Conservation (phyloP, 2,797 vertebrate species). For the Myotis myotis region DNA sequence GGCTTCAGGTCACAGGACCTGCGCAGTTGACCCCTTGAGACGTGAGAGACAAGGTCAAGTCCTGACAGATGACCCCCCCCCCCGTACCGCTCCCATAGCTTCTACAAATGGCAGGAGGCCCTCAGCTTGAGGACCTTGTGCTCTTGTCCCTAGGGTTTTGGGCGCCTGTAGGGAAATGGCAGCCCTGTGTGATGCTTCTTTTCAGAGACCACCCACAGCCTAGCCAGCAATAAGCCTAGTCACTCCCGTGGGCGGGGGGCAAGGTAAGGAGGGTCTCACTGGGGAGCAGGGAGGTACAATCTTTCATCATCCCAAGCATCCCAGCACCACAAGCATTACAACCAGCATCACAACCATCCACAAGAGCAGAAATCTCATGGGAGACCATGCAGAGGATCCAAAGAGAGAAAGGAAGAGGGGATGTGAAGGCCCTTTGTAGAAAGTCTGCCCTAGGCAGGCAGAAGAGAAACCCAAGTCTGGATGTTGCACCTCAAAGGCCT, state of each 20-base stretch:
- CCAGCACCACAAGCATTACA: background rate
- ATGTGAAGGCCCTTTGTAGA: background rate
- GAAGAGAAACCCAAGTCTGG: background rate
- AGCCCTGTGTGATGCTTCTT: background rate
- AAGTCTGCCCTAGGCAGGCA: background rate
- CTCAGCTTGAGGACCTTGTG: background rate
- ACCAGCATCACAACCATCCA: background rate
- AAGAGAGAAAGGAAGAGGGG: background rate
- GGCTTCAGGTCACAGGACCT: background rate
- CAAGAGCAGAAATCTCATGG: background rate
- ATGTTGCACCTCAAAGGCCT: background rate
- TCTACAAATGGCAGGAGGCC: background rate
- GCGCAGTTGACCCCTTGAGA: background rate
- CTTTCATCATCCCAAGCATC: background rate
- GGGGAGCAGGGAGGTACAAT: background rate
- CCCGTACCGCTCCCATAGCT: background rate
- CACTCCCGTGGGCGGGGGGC: background rate
- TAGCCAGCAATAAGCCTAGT: background rate
- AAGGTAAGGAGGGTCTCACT: background rate
- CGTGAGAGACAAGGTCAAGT: background rate
- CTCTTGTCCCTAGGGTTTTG: background rate
- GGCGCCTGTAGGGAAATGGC: background rate
- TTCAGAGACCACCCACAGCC: background rate
- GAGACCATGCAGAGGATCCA: background rate
- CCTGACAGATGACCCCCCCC: background rate